phyloP scores from a whole-genome alignment of 2,888 invertebrate species.

The Pogonocherus hispidulus region DNA sequence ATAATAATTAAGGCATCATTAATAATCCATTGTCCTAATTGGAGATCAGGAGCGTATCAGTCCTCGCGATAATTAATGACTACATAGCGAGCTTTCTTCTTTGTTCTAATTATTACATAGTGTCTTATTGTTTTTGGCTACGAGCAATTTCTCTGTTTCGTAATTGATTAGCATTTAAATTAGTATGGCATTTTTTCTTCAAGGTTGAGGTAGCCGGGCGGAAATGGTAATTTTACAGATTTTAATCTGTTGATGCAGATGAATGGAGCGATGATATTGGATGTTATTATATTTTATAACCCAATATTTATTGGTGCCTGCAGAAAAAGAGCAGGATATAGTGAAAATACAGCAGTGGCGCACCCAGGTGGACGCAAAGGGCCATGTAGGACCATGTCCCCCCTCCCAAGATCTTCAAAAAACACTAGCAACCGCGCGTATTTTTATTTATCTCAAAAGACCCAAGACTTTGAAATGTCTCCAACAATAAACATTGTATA shows the following conservation, averaged over 20 bases:
- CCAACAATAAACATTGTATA: too few species aligned
- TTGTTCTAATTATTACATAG: conserved; percentile 9
- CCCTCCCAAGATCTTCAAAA: too few species aligned
- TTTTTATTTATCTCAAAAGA: too few species aligned
- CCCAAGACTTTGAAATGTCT: too few species aligned
- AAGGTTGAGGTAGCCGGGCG: neutral
- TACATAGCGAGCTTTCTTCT: conserved; percentile 10
- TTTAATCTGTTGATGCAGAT: neutral
- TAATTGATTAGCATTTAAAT: conserved; percentile 11
- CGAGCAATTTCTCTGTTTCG: neutral
- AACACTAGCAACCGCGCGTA: too few species aligned
- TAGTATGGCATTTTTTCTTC: neutral
- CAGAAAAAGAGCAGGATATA: too few species aligned
- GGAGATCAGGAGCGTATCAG: neutral
- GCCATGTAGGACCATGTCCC: too few species aligned
- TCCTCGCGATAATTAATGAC: neutral
- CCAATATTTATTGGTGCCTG: too few species aligned
- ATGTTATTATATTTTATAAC: too few species aligned
- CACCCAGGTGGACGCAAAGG: too few species aligned
- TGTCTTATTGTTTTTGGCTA: neutral
- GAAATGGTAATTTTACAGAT: neutral
- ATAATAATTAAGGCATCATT: neutral
- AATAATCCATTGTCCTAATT: conserved; percentile 1
- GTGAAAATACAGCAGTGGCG: too few species aligned
- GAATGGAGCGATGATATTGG: too few species aligned